phyloP scores from a whole-genome alignment of 2,113 vertebrate species.

The Vulpes ferrilata region DNA sequence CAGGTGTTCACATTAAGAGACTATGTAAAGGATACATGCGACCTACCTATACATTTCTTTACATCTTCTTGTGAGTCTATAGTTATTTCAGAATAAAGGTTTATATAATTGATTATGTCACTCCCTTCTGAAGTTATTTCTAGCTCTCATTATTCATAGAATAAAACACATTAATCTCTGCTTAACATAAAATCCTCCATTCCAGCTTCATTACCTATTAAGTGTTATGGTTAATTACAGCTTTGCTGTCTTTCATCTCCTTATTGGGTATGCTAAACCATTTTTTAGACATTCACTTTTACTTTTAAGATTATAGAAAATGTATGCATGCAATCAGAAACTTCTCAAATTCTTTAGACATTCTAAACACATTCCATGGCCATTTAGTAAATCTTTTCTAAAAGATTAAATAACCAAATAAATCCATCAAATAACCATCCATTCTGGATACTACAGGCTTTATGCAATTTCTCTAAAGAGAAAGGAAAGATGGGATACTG shows the following conservation, averaged over 20 bases:
- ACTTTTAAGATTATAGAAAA: background rate
- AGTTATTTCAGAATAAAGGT: background rate
- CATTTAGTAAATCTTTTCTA: background rate
- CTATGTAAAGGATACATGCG: background rate
- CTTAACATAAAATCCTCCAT: background rate
- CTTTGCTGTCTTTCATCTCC: background rate
- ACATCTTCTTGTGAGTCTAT: background rate
- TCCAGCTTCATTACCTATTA: background rate
- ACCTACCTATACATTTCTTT: background rate
- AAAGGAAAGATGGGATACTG: background rate
- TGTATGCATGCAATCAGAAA: background rate
- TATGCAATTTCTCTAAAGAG: background rate
- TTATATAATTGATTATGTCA: background rate
- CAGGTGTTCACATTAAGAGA: background rate
- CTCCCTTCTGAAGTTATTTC: background rate
- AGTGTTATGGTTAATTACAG: background rate
- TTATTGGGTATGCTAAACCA: background rate
- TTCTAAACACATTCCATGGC: background rate
- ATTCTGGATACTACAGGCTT: background rate
- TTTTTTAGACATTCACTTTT: background rate
- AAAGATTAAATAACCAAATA: background rate
- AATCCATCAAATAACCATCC: background rate
- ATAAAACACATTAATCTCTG: background rate
- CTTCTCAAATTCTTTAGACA: background rate
- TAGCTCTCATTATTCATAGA: background rate